Conservation (phyloP, 2,797 vertebrate genomes). For the Phylloscopus collybita region DNA sequence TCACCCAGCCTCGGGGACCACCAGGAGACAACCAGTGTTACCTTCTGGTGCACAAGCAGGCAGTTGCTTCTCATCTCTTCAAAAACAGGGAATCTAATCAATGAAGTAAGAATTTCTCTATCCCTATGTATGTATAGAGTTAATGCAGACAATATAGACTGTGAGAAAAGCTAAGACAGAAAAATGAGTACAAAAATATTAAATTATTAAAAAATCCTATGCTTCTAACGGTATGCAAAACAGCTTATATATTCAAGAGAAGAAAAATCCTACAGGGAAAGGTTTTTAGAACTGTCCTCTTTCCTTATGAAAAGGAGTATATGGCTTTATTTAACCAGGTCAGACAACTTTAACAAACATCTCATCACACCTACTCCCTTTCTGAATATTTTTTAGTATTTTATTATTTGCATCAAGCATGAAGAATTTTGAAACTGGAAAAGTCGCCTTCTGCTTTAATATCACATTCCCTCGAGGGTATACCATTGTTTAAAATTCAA, state of each 20-base stretch:
- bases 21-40: rapidly evolving
- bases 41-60: background rate
- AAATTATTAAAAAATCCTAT: background rate
- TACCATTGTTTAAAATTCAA: conserved; percentile 2
- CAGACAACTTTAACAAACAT: background rate
- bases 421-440: background rate
- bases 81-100: background rate
- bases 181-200: background rate
- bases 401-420: background rate
- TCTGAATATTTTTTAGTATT: background rate
- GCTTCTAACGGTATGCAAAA: background rate
- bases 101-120: background rate
- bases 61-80: background rate
- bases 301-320: background rate
- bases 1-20: background rate
- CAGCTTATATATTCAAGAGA: background rate
- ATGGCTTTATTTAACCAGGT: background rate
- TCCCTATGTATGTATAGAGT: background rate
- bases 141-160: background rate
- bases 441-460: background rate
- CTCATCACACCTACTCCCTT: background rate
- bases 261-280: background rate
- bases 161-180: background rate
- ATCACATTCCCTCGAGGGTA: background rate
- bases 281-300: background rate